Percentiles rank a stretch among this genome's conserved stretches.
Conservation (phyloP, 1,140 invertebrate genomes). For the Papilio aristodemus region DNA sequence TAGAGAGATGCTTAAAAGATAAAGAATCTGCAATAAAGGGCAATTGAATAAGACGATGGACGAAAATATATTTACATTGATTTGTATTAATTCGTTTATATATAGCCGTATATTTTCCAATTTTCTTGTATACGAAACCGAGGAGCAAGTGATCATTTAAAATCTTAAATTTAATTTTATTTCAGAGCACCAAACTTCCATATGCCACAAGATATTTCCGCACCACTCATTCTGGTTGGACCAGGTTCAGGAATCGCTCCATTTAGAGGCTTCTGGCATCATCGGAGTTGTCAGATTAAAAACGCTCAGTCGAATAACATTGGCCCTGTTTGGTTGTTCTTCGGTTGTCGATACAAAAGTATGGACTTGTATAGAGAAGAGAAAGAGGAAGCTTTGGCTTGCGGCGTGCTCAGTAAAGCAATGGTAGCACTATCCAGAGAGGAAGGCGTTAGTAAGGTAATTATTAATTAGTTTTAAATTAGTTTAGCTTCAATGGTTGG, state of each 20-base stretch:
- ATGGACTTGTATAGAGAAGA: constrained; percentile 94
- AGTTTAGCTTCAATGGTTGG: no score
- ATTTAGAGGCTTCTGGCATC: constrained; percentile 96
- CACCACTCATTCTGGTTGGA: constrained; percentile 95
- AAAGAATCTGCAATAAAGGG: no score
- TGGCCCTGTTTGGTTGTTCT: constrained; percentile 92
- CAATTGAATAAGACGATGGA: no score
- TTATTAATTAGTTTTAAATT: constrained; percentile 19
- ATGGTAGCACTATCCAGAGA: constrained; percentile 94
- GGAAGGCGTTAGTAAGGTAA: constrained; percentile 88
- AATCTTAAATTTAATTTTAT: constrained; percentile 41
- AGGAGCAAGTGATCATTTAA: background rate
- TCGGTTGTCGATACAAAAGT: constrained; percentile 91
- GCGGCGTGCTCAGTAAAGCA: constrained; percentile 87
- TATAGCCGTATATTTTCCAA: no score
- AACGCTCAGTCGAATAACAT: constrained; percentile 41
- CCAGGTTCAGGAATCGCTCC: constrained; percentile 96
- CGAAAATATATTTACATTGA: no score
- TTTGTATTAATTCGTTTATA: no score
- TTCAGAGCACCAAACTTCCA: constrained; percentile 93
- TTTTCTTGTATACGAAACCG: constrained; percentile 25
- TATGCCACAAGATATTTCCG: constrained; percentile 89
- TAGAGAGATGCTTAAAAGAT: no score
- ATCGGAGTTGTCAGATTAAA: constrained; percentile 76
- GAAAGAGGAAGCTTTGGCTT: constrained; percentile 86